Base-by-base conservation (phyloP, 2,888 invertebrate species). In the Plagodis pulveraria region DNA sequence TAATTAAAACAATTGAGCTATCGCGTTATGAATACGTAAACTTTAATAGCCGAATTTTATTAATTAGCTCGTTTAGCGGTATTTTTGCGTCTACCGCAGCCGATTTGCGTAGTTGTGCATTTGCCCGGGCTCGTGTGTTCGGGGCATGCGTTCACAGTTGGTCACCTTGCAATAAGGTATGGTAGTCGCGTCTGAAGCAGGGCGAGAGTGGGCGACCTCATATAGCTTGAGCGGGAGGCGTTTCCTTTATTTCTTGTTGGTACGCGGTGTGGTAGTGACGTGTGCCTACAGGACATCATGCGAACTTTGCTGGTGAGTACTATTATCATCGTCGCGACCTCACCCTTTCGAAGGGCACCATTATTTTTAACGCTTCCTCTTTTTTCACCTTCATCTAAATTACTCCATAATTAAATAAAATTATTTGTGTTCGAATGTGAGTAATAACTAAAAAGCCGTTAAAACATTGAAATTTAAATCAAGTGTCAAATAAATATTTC, bases 191-290 rank as follows among this genome's bases (percentile, higher is more conserved):
- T 88, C 83, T 74, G 80, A 79, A 75, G 76, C 87, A 84, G 86
- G 88, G 87, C 88, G 87, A 89, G 91, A 91, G 91, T 87, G 91
- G 91, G 91, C 91, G 89, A 86, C 88, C 89, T 90, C 91, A 84
- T 89, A 92, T 86, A 92, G 89, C 85, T 76, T 72, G 90, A 83
- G 90, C 88, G 81, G 86, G 87, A 84, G 86, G 79, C 73, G 78
- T 79, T 84, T 87, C 89, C 89, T 91, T 91, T 92, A 92, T 92
- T 92, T 92, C 91, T 87, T 86, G 77, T 81, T 90, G 75, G 90
- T 87, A 76, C 85, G 84, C 79, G 77, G 81, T 82, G 87, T 87
- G 86, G 76, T 79, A 80, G 91, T 89, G 91, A 86, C 91, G 91
- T 90, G 81, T 70, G 71, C 77, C 80, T 67, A 71, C 78, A 79